Percentiles rank a stretch among this genome's conserved stretches.
These are phyloP conservation scores for Hippopotamyrus pictus DNA, from an alignment of 2,797 vertebrate genomes.

Conservation along the genomic window DNA sequence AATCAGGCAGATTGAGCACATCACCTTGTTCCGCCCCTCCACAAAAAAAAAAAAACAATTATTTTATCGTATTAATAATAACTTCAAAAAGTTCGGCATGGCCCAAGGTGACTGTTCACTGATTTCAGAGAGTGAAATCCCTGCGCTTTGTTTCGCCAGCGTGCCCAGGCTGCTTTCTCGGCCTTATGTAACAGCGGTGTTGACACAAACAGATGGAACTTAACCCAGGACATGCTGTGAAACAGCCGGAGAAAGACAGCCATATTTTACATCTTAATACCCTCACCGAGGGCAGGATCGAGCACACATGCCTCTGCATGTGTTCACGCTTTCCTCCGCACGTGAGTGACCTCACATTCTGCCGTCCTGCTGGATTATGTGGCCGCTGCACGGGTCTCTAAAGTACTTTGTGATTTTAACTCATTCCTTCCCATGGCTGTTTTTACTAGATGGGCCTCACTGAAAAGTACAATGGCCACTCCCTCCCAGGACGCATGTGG, in stretches of 20 bases:
- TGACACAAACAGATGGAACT: constrained; percentile 44
- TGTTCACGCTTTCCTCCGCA: not conserved
- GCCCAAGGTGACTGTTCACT: constrained; percentile 2
- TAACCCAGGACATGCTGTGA: constrained; percentile 33
- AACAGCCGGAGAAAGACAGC: constrained; percentile 31
- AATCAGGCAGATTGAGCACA: constrained; percentile 6
- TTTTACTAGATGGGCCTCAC: not conserved
- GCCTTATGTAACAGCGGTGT: constrained; percentile 33
- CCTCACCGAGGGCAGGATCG: constrained; percentile 24
- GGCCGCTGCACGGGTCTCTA: not conserved
- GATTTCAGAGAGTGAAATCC: constrained; percentile 22
- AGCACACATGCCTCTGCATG: not conserved
- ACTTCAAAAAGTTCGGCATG: not conserved
- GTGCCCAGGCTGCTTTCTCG: constrained; percentile 14
- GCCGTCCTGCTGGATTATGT: not conserved
- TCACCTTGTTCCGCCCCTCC: not conserved
- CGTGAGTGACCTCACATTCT: not conserved
- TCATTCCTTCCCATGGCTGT: not conserved
- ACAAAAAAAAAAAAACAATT: not conserved
- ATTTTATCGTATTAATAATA: not conserved
- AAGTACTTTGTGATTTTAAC: not conserved
- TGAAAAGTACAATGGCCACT: not conserved
- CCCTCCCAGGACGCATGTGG: not conserved
- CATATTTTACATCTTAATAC: constrained; percentile 41
- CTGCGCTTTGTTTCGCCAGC: constrained; percentile 1